Evolutionary conservation across 1,140 invertebrate genomes (phyloP), one percentile per base, ranked within the genome.

Genomic region (Vanessa tameamea): DNA sequence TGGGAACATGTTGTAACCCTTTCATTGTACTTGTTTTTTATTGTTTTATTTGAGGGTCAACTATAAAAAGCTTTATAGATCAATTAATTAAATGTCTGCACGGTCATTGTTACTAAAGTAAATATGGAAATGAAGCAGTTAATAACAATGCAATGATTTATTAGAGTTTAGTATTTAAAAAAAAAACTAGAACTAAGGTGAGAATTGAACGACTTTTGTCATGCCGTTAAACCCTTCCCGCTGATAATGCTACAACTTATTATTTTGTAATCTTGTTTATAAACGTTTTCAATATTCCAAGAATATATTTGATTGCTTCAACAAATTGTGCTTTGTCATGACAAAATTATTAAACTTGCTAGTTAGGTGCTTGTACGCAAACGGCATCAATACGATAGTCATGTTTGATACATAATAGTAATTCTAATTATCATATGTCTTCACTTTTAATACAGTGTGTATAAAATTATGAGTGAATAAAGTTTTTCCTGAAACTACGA

Each of bases 71-170:
- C 82, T 91, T 92, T 91, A 90, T 91, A 84, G 87, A 89, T 92
- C 90, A 92, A 92, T 92, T 92, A 92, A 91, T 91, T 90, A 92
- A 91, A 92, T 85, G 89, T 88, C 81, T 86, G 79, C 81, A 88
- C 90, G 89, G 88, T 92, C 87, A 88, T 91, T 91, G 90, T 91
- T 88, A 78, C 81, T 85, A 83, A 61, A 87, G 84, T 82, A 91
- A 92, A 92, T 91, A 92, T 90, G 90, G 81, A 87, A 91, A 92
- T 92, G 79, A 87, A 86, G 79, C 79, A 78, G 84, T 76, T 79
- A 77, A 73, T 85, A 92, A 92, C 90, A 92, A 91, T 85, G 83
- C 82, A 69, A 73, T 92, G 89, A 92, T 92, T 91, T 92, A 92
- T 92, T 81, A 71, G 47, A 61, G 81, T 82, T 78, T 69, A 64